Base-by-base conservation (phyloP, 2,888 invertebrate genomes). In the Netelia virgata region DNA sequence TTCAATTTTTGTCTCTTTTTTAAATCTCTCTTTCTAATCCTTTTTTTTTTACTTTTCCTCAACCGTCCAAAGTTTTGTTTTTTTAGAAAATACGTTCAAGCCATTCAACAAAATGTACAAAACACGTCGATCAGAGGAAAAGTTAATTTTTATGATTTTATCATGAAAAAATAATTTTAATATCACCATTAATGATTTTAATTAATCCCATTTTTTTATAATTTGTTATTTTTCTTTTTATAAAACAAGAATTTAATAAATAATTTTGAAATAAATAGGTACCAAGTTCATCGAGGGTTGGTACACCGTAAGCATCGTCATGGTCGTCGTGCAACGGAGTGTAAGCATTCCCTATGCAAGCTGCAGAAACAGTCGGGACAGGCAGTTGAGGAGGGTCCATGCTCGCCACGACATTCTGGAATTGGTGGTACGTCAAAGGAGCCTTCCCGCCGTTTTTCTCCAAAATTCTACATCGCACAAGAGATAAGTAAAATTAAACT, bases 371-470 rank as follows among this genome's bases (percentile, higher is more conserved):
- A 0, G 95, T 90, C 0, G 95, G 92, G 87, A 95, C 96, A 0
- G 97, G 96, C 63, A 94, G 93, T 50, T 96, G 95, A 11, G 98
- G 98, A 18, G 96, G 95, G 5, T 96, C 96, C 96, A 98, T 96
- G 79, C 95, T 95, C 6, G 97, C 96, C 16, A 98, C 95, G 84
- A 97, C 94, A 20, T 96, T 96, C 94, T 97, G 97, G 94, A 98
- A 98, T 92, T 97, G 96, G 91, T 97, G 97, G 92, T 98, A 98
- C 0, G 98, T 98, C 76, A 98, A 94, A 0, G 98, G 98, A 0
- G 97, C 96, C 90, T 96, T 96, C 0, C 97, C 97, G 23, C 96
- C 96, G 93, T 98, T 98, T 86, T 95, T 95, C 87, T 97, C 96
- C 89, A 98, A 97, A 80, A 98, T 97, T 87, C 97, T 96, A 90